Percentiles rank a stretch among this genome's conserved stretches.
Conservation (phyloP, 2,113 vertebrate species). For the Alligator mississippiensis region DNA sequence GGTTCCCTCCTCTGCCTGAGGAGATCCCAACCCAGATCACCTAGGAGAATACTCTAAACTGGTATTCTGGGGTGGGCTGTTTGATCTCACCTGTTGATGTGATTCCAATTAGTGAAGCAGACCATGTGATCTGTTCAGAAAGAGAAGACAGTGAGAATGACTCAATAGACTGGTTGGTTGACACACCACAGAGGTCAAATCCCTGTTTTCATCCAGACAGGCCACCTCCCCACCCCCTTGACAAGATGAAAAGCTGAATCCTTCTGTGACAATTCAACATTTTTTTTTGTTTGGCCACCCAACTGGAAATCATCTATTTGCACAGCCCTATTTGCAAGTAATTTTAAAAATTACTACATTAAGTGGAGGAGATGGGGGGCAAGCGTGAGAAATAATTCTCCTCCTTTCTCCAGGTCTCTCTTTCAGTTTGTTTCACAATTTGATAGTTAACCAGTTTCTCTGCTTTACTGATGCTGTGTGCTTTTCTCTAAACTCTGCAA, state of each 20-base stretch:
- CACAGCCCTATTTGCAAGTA: not conserved
- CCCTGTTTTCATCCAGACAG: not conserved
- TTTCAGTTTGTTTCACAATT: not conserved
- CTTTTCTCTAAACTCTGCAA: not conserved
- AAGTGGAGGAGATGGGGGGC: not conserved
- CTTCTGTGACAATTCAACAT: not conserved
- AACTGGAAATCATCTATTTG: fast-evolving
- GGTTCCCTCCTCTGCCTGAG: too few relatives aligned
- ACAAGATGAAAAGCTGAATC: not conserved
- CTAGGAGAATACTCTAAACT: too few relatives aligned
- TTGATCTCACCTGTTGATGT: fast-evolving
- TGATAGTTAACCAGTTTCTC: not conserved
- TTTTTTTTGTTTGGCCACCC: not conserved
- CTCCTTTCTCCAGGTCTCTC: not conserved
- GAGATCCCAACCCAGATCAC: too few relatives aligned
- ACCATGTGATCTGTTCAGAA: fast-evolving
- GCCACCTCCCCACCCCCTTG: too few relatives aligned
- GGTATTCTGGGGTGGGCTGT: not conserved
- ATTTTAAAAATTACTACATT: not conserved
- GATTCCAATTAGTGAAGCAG: fast-evolving
- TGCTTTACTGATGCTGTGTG: not conserved
- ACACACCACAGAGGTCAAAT: not conserved
- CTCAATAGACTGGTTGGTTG: not conserved
- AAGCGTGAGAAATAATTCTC: not conserved
- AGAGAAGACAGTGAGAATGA: fast-evolving